Conservation (phyloP, 2,797 vertebrate genomes). For the Brachymystax lenok region DNA sequence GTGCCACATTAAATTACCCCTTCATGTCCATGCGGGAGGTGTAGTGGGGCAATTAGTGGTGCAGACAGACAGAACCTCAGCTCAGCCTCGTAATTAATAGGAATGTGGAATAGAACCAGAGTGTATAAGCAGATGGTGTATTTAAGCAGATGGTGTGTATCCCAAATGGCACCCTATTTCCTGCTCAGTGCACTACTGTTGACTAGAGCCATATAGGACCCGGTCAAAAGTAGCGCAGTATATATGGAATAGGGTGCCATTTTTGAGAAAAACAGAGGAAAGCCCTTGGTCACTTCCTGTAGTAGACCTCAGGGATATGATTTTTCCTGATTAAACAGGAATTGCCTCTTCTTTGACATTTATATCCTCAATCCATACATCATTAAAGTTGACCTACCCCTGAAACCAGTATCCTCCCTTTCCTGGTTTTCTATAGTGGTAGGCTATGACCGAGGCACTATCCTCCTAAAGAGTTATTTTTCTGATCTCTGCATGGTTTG, state of each 20-base stretch:
- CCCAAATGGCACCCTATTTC: not conserved
- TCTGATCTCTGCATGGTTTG: not conserved
- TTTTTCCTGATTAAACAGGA: too few species aligned
- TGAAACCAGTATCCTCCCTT: too few species aligned
- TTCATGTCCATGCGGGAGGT: slow-evolving; percentile 74
- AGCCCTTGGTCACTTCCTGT: too few species aligned
- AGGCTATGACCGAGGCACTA: not conserved
- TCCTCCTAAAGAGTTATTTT: not conserved
- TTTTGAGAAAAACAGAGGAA: too few species aligned
- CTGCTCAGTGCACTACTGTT: too few species aligned
- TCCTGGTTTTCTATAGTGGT: too few species aligned
- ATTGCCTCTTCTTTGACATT: too few species aligned
- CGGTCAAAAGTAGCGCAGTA: not conserved
- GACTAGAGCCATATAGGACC: not conserved
- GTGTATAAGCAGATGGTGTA: slow-evolving; percentile 55
- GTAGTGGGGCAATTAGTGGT: slow-evolving; percentile 86
- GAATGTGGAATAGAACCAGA: slow-evolving; percentile 74
- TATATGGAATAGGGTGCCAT: not conserved
- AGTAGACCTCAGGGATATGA: too few species aligned
- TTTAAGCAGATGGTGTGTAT: slow-evolving; percentile 34
- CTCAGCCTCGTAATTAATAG: slow-evolving; percentile 87
- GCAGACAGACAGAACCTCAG: slow-evolving; percentile 78
- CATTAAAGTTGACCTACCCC: too few species aligned
- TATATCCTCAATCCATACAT: too few species aligned
- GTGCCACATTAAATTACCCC: slow-evolving; percentile 95